A percentile compares a stretch with the other conserved stretches of the same genome.
phyloP scores from a whole-genome alignment of 1,140 invertebrate genomes.

The Hyposmocoma kahamanoa region DNA sequence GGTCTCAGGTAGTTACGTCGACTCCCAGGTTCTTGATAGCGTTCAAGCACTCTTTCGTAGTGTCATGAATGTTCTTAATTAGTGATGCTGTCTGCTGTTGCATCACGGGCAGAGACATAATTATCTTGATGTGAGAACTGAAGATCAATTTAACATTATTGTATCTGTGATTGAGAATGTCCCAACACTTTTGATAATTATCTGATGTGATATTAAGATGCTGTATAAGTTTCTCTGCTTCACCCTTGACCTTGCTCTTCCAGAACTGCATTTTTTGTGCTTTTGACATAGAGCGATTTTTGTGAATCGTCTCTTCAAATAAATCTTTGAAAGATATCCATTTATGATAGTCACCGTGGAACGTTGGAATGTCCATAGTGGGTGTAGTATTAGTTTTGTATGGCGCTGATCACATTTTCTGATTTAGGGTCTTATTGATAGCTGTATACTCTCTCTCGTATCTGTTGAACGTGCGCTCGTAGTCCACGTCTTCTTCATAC shows the following conservation, averaged over 20 bases:
- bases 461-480: background rate
- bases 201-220: constrained; percentile 17
- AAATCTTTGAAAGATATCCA: constrained; percentile 23
- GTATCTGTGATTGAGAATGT: constrained; percentile 13
- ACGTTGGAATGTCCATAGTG: constrained; percentile 14
- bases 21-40: constrained; percentile 19
- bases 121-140: constrained; percentile 14
- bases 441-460: background rate
- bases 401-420: background rate
- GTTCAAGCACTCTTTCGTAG: constrained; percentile 16
- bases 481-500: background rate
- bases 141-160: constrained; percentile 18
- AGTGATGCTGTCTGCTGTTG: constrained; percentile 11
- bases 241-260: constrained; percentile 11
- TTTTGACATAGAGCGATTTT: constrained; percentile 11
- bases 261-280: constrained; percentile 11
- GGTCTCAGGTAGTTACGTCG: constrained; percentile 14
- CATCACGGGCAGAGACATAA: constrained; percentile 12
- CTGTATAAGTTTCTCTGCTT: constrained; percentile 17
- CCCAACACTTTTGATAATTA: no score
- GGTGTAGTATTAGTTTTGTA: background rate
- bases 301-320: constrained; percentile 17
- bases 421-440: background rate
- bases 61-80: constrained; percentile 18
- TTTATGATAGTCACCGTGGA: constrained; percentile 15